Evolutionary conservation across 2,113 vertebrate genomes (phyloP).

Genomic region (Rhinopithecus roxellana): DNA sequence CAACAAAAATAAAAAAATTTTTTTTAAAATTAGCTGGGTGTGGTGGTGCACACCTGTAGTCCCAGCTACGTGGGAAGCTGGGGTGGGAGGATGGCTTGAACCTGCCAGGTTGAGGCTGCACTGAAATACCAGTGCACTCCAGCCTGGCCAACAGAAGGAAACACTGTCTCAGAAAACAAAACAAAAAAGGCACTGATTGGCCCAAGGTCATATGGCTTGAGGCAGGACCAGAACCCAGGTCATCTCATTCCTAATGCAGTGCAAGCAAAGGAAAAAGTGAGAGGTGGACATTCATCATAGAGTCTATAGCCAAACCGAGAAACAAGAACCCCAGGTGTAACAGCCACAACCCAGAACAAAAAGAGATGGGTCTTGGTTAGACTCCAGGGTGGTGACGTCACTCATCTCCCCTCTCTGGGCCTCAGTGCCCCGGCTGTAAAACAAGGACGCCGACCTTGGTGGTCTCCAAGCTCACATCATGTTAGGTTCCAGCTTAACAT

Average conservation of each 20-base stretch:
- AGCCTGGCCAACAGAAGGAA: neutral
- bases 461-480: neutral
- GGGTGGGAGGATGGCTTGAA: neutral
- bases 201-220: neutral
- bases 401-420: neutral
- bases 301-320: neutral
- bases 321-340: neutral
- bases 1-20: rapidly evolving
- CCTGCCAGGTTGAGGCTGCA: neutral
- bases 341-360: neutral
- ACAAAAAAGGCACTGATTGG: neutral
- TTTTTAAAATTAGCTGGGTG: neutral
- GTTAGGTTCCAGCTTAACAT: too few species aligned
- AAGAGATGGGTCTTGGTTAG: neutral
- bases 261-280: neutral
- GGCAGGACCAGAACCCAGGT: neutral
- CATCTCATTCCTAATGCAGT: neutral
- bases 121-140: neutral
- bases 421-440: neutral
- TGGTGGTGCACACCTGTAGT: neutral
- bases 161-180: neutral
- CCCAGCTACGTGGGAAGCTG: neutral
- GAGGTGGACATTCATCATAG: neutral
- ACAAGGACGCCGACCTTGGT: neutral
- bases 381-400: neutral